A percentile compares a stretch with the other conserved stretches of the same genome.
These are phyloP conservation scores for Parelbella ahira DNA, from an alignment of 2,888 invertebrate genomes.

Conservation along the genomic window DNA sequence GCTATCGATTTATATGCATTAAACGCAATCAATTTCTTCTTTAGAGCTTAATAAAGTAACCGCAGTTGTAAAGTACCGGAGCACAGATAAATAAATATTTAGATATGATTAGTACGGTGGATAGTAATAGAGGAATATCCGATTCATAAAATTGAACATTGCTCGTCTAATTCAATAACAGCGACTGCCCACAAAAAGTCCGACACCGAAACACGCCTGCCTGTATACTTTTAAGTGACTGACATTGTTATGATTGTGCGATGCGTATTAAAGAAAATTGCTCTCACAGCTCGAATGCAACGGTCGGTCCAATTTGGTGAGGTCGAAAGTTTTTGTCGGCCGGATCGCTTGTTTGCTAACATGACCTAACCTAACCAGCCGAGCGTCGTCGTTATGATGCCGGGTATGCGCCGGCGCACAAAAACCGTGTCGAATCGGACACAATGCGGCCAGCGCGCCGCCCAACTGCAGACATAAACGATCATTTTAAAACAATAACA, in stretches of 20 bases:
- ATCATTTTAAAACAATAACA: constrained; percentile 33
- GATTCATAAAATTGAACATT: too few relatives aligned
- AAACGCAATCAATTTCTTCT: neutral
- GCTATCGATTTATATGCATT: neutral
- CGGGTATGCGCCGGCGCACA: constrained; percentile 43
- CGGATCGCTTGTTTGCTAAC: constrained; percentile 30
- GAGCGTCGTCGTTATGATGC: constrained; percentile 49
- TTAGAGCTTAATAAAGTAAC: constrained; percentile 1
- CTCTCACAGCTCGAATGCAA: constrained; percentile 26
- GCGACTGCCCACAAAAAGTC: constrained; percentile 15
- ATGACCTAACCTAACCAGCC: constrained; percentile 40
- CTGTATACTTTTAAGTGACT: too few relatives aligned
- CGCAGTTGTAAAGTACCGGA: constrained; percentile 2
- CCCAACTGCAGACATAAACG: constrained; percentile 36
- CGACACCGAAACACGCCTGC: too few relatives aligned
- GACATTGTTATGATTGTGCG: too few relatives aligned
- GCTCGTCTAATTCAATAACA: constrained; percentile 12
- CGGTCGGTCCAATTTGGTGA: constrained; percentile 28
- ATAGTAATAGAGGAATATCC: too few relatives aligned
- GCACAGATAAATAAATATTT: constrained; percentile 8
- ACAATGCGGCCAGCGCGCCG: constrained; percentile 48
- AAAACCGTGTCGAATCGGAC: constrained; percentile 67
- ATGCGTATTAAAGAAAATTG: constrained; percentile 15
- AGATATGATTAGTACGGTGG: too few relatives aligned
- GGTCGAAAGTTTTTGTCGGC: constrained; percentile 22